These are phyloP conservation scores for Babyrousa celebensis DNA, from an alignment of 2,797 vertebrate species.

Conservation along the genomic window DNA sequence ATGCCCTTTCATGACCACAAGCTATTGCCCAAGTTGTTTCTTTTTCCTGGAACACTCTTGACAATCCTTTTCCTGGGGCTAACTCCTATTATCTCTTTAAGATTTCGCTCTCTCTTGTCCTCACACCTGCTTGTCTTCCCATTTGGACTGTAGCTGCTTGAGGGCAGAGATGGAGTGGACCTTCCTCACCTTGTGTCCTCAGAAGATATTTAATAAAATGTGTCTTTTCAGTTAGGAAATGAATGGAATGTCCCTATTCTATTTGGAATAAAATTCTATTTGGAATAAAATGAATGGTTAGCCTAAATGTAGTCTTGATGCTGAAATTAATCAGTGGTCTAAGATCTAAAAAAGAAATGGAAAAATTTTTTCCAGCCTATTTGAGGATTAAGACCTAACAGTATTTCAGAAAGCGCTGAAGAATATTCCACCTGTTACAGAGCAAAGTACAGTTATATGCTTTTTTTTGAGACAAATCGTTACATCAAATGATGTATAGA, in stretches of 20 bases:
- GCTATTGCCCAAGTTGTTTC: not conserved
- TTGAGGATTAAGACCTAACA: not conserved
- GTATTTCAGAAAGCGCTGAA: not conserved
- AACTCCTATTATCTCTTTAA: not conserved
- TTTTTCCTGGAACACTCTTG: not conserved
- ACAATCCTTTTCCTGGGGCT: not conserved
- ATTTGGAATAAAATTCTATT: not conserved
- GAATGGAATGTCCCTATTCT: constrained; percentile 19
- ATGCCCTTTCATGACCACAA: not conserved
- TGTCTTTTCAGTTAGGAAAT: not conserved
- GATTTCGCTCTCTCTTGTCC: not conserved
- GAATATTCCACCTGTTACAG: not conserved
- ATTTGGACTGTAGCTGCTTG: not conserved
- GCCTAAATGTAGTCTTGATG: not conserved
- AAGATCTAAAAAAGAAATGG: not conserved
- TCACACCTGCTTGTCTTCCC: not conserved
- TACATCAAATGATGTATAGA: not conserved
- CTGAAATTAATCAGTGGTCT: not conserved
- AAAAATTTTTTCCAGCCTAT: not conserved
- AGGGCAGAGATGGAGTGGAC: not conserved
- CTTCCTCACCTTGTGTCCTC: not conserved
- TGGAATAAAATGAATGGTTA: constrained; percentile 43
- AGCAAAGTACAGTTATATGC: not conserved
- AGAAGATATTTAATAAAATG: constrained; percentile 26
- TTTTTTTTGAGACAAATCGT: not conserved